Percentiles rank a stretch among this genome's conserved stretches.
These are phyloP conservation scores for Sitta carolinensis DNA, from an alignment of 2,797 vertebrate genomes.

Conservation along the genomic window DNA sequence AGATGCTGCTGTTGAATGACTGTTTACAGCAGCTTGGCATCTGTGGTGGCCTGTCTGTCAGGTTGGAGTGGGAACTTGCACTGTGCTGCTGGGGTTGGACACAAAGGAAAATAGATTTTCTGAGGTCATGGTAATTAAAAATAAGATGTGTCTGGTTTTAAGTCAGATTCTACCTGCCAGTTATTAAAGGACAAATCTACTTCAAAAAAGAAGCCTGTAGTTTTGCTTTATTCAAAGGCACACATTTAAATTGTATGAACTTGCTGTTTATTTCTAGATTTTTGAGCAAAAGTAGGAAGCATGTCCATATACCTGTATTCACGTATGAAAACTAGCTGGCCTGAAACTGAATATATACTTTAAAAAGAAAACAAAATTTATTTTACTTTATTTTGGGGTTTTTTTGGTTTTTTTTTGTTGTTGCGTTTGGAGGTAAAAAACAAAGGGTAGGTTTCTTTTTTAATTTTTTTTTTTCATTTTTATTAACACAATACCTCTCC, in stretches of 20 bases:
- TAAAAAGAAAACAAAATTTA: background rate
- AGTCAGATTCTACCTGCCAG: background rate
- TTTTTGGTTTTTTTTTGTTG: too few species aligned
- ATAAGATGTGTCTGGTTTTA: background rate
- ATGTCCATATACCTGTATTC: background rate
- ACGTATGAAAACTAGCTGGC: background rate
- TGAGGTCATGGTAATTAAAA: constrained; percentile 23
- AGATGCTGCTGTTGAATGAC: constrained; percentile 23
- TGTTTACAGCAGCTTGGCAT: background rate
- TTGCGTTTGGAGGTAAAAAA: background rate
- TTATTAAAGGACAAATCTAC: background rate
- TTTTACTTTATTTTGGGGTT: too few species aligned
- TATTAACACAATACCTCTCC: background rate
- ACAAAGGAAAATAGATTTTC: constrained; percentile 1
- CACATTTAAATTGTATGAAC: background rate
- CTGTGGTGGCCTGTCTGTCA: background rate
- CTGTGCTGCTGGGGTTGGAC: background rate
- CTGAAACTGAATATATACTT: background rate
- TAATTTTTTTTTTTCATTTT: background rate
- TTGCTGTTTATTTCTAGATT: background rate
- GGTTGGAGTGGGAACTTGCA: background rate
- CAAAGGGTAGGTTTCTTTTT: background rate
- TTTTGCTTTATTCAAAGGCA: background rate
- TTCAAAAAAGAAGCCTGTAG: background rate
- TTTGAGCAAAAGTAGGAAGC: background rate